A percentile compares a stretch with the other conserved stretches of the same genome.
Evolutionary conservation across 2,888 invertebrate genomes (phyloP).

Genomic region (Vanessa cardui): DNA sequence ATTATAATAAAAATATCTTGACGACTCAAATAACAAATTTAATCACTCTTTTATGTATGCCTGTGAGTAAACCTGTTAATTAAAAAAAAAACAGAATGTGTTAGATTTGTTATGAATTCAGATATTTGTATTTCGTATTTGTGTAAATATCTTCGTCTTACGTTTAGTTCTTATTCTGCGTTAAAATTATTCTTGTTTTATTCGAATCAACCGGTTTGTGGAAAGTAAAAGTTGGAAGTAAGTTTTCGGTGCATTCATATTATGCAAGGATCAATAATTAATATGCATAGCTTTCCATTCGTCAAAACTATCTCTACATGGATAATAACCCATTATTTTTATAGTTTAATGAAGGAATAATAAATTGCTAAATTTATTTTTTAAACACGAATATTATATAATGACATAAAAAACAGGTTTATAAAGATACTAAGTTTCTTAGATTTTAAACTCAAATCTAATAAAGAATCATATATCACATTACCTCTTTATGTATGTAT

Average conservation of each 20-base stretch:
- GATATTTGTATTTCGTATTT: neutral
- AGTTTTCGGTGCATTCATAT: slow-evolving; percentile 30
- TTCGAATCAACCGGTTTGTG: slow-evolving; percentile 43
- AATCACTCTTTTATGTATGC: no score
- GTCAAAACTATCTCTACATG: neutral
- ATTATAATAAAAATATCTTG: no score
- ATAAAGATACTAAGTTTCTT: no score
- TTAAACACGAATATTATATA: no score
- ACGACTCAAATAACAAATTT: no score
- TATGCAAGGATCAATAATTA: slow-evolving; percentile 32
- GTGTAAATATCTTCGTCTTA: neutral
- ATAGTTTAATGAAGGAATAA: no score
- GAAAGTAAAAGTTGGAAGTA: slow-evolving; percentile 51
- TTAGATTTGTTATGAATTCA: neutral
- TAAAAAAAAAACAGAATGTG: neutral
- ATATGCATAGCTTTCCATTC: slow-evolving; percentile 40
- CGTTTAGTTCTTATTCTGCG: neutral
- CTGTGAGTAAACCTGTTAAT: neutral
- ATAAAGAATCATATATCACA: no score
- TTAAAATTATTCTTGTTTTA: slow-evolving; percentile 13
- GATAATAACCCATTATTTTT: no score
- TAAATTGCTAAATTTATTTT: no score
- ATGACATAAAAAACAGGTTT: no score
- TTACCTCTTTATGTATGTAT: no score
- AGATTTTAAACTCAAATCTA: no score